phyloP scores from a whole-genome alignment of 2,113 vertebrate species.

The Limnothrissa miodon region DNA sequence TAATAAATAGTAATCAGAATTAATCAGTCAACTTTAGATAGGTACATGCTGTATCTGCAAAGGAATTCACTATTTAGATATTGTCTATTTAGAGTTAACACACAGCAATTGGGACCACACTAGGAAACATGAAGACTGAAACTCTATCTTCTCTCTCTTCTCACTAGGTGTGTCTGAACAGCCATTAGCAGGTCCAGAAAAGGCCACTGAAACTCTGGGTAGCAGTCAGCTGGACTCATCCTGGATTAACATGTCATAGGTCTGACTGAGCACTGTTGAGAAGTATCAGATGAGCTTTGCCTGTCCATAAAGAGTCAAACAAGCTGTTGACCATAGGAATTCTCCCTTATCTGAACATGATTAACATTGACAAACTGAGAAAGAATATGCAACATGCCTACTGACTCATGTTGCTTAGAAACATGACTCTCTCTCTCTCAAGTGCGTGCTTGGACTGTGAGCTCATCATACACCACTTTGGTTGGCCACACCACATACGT shows the following conservation, averaged over 20 bases:
- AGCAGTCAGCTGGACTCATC: not conserved
- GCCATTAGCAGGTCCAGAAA: not conserved
- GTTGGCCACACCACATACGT: not conserved
- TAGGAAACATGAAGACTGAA: not conserved
- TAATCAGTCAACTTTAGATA: not conserved
- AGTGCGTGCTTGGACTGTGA: not conserved
- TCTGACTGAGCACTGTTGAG: not conserved
- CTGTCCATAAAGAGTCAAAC: not conserved
- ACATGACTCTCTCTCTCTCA: not conserved
- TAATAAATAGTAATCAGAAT: not conserved
- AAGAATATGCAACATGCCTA: not conserved
- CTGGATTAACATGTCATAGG: not conserved
- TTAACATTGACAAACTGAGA: not conserved
- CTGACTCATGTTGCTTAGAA: slow-evolving; percentile 7
- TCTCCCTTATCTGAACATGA: not conserved
- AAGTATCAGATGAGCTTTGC: not conserved
- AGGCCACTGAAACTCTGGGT: not conserved
- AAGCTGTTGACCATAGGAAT: not conserved
- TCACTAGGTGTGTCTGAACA: not conserved
- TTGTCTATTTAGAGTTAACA: too few species aligned
- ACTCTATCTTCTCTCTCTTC: not conserved
- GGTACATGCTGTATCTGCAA: too few species aligned
- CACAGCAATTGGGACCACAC: too few species aligned
- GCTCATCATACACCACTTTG: not conserved
- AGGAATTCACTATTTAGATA: too few species aligned